These are phyloP conservation scores for Drosophila cardini DNA, from an alignment of 1,140 invertebrate genomes.

Conservation along the genomic window DNA sequence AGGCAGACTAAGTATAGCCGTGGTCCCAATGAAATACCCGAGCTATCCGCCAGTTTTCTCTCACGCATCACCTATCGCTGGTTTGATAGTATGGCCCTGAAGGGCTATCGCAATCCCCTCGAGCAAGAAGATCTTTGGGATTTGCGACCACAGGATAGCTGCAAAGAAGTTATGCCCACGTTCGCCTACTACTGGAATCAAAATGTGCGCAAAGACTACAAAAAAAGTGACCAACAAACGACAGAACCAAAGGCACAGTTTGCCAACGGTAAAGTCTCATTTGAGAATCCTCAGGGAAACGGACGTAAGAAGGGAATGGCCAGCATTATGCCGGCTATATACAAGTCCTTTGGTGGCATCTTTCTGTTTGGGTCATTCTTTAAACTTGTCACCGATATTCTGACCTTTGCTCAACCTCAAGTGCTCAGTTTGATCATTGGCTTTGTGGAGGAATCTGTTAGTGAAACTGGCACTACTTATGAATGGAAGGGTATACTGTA, in stretches of 20 bases:
- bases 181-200: constrained; percentile 95
- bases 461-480: constrained; percentile 85
- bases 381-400: constrained; percentile 93
- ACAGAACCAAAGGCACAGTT: constrained; percentile 88
- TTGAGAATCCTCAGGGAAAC: constrained; percentile 86
- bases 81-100: constrained; percentile 94
- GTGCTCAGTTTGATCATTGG: constrained; percentile 87
- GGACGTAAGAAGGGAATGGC: constrained; percentile 86
- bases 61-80: constrained; percentile 95
- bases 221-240: constrained; percentile 55
- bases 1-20: constrained; percentile 89
- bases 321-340: constrained; percentile 91
- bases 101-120: constrained; percentile 93
- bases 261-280: constrained; percentile 89
- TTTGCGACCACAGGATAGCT: constrained; percentile 93
- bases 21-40: constrained; percentile 94
- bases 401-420: constrained; percentile 95
- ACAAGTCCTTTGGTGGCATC: constrained; percentile 92
- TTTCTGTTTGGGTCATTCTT: constrained; percentile 92
- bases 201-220: constrained; percentile 86
- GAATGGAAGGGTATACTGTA: constrained; percentile 95
- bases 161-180: constrained; percentile 90
- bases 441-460: constrained; percentile 76
- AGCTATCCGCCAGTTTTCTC: constrained; percentile 93
- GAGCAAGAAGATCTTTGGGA: constrained; percentile 94